Evolutionary conservation across 2,797 vertebrate species (phyloP), one percentile per base, ranked within the genome.

Genomic region (Scleropages formosus): DNA sequence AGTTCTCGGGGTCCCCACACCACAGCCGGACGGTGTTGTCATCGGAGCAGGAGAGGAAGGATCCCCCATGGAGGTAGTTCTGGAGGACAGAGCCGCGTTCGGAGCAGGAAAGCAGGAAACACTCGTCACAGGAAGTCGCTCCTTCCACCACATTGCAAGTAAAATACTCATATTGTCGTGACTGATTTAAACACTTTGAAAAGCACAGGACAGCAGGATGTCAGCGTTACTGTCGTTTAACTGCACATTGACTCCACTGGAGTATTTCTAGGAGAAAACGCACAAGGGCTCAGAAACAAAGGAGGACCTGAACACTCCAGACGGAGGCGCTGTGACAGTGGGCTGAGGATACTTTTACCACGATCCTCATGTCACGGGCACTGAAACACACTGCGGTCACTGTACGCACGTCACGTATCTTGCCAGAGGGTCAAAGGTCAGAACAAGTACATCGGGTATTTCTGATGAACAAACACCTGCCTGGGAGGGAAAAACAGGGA

Each of bases 381-480:
- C 80, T 98, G 95, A 0, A 96, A 99, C 77, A 99, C 83, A 82
- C 97, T 99, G 92, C 98, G 97, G 85, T 99, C 97, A 0, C 91
- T 95, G 88, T 98, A 98, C 94, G 74, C 97, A 98, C 22, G 95
- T 96, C 74, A 99, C 92, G 95, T 95, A 94, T 77, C 91, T 91
- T 85, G 92, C 94, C 78, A 89, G 81, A 4, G 95, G 91, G 85
- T 99, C 96, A 77, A 94, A 98, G 49, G 95, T 95, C 80, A 98
- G 92, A 89, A 75, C 96, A 96, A 26, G 97, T 95, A 86, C 94
- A 96, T 78, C 85, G 92, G 1, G 85, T 89, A 77, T n/a, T 91
- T 92, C 0, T 83, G 75, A 84, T 87, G 73, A 44, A 87, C 88
- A 85, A 94, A 94, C n/a, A 94, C 87, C 77, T 90, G 91, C 86